Evolutionary conservation across 2,797 vertebrate species (phyloP).

Genomic region (Trachops cirrhosus): DNA sequence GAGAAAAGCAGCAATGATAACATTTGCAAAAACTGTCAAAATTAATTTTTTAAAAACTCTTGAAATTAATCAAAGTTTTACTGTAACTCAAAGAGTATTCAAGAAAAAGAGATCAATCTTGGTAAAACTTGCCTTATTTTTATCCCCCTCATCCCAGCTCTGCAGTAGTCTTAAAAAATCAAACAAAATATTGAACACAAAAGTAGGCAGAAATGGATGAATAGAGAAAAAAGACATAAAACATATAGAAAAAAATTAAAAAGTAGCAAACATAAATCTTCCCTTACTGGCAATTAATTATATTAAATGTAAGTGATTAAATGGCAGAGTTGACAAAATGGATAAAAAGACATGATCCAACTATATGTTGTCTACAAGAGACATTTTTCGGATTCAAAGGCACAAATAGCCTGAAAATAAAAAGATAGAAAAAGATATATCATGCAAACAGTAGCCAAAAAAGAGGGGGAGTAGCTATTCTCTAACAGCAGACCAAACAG

Average conservation of each 20-base stretch:
- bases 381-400: slow-evolving; percentile 7
- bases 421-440: background rate
- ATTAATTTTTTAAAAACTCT: background rate
- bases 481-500: background rate
- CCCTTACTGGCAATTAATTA: background rate
- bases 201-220: background rate
- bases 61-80: background rate
- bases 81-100: background rate
- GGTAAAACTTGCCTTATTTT: background rate
- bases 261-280: background rate
- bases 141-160: background rate
- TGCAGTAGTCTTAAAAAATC: slow-evolving; percentile 3
- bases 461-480: background rate
- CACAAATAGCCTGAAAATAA: background rate
- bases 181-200: background rate
- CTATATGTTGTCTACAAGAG: background rate
- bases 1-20: background rate
- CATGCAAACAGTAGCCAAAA: background rate
- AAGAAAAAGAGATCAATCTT: slow-evolving; percentile 3
- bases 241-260: background rate
- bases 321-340: background rate
- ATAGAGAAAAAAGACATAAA: background rate
- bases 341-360: background rate
- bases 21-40: background rate
- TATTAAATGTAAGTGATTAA: background rate